Percentiles rank a stretch among this genome's conserved stretches.
Conservation (phyloP, 2,113 vertebrate species). For the Larimichthys crocea region DNA sequence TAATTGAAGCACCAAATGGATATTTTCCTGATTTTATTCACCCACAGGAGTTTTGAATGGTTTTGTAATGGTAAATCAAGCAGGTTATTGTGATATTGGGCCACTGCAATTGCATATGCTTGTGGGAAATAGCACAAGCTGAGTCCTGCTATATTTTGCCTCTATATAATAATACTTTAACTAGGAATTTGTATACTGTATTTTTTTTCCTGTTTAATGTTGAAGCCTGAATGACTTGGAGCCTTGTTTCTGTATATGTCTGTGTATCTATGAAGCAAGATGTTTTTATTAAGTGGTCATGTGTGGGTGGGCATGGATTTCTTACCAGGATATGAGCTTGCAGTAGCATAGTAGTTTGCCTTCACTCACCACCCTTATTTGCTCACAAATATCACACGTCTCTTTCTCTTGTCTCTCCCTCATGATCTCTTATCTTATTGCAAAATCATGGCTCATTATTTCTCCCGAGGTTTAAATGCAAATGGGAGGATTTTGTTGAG, state of each 20-base stretch:
- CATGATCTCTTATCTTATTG: background rate
- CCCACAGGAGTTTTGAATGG: constrained; percentile 7
- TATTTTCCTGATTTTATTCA: constrained; percentile 14
- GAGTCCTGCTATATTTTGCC: background rate
- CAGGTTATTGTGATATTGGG: background rate
- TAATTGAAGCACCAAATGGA: background rate
- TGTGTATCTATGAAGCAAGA: background rate
- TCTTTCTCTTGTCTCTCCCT: background rate
- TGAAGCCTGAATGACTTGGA: background rate
- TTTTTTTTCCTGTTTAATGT: too few relatives aligned
- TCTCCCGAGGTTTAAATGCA: background rate
- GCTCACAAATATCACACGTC: background rate
- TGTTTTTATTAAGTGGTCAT: background rate
- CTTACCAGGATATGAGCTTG: background rate
- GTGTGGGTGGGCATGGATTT: background rate
- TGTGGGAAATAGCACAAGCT: background rate
- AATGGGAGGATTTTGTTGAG: background rate
- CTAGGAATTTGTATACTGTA: background rate
- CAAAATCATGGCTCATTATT: constrained; percentile 10
- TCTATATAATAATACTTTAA: background rate
- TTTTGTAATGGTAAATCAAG: constrained; percentile 10
- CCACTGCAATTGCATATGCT: background rate
- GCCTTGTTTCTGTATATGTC: background rate
- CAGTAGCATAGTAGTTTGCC: background rate
- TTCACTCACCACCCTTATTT: background rate